Evolutionary conservation across 2,797 vertebrate genomes (phyloP), one percentile per base, ranked within the genome.

Genomic region (Limnodromus scolopaceus): DNA sequence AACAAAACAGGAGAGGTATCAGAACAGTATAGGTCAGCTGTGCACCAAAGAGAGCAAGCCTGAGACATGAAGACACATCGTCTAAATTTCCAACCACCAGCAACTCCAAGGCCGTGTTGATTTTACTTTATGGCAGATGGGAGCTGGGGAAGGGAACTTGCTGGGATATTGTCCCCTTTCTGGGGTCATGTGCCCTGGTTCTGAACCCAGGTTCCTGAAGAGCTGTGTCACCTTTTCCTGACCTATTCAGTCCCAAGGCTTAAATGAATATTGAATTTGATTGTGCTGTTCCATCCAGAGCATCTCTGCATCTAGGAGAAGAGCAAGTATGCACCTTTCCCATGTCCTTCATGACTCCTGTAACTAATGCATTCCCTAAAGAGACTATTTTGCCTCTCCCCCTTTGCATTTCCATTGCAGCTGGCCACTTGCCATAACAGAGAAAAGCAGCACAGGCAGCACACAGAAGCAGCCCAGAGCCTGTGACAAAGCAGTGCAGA

Each of bases 401-500:
- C 30, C 27, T 77, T 83, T 69, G 17, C 64, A 77, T 86, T 96
- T 65, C 65, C 49, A 80, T 22, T 60, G 27, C 76, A 95, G 65
- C 27, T 88, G 72, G 79, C 41, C 68, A 36, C n/a, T 57, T 89
- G 64, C 84, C 69, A 36, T 3, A 2, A 17, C 16, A 77, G 60
- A 68, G 65, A 80, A 87, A 87, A 77, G 81, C 74, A 88, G 75
- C 77, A 58, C 39, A 84, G 60, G 63, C 84, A 87, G 77, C 77
- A 66, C 36, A 27, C 15, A 0, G 5, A 91, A 80, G 68, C 12
- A 93, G 76, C 85, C 36, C 76, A 64, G 82, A 94, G 87, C 69
- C 70, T 69, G 74, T 84, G 70, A 95, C 79, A 92, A 95, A 92
- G 94, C 90, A 80, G 49, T 11, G 45, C 81, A 91, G 75, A 93